Evolutionary conservation across 2,797 vertebrate genomes (phyloP).

Genomic region (Eremophila alpestris): DNA sequence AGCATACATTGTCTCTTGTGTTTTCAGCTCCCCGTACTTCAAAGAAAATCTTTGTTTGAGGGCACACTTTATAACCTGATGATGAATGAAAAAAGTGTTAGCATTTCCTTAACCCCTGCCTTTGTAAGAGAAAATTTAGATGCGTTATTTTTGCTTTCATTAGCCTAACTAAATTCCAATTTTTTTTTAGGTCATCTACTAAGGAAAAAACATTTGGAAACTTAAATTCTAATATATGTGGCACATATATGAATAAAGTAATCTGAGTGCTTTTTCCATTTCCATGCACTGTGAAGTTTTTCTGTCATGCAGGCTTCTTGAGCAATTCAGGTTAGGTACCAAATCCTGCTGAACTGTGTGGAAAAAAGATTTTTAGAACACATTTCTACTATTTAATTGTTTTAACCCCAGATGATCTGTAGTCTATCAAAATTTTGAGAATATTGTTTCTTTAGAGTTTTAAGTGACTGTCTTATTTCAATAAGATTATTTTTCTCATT

Average conservation of each 20-base stretch:
- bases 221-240: not conserved
- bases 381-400: slow-evolving; percentile 58
- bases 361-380: slow-evolving; percentile 53
- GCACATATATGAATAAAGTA: not conserved
- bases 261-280: not conserved
- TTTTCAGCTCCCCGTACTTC: slow-evolving; percentile 38
- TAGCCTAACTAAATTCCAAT: not conserved
- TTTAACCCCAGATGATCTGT: slow-evolving; percentile 64
- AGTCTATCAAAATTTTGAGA: slow-evolving; percentile 71
- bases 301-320: not conserved
- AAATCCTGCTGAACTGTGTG: slow-evolving; percentile 41
- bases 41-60: slow-evolving; percentile 66
- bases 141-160: slow-evolving; percentile 12
- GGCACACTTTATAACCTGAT: slow-evolving; percentile 58
- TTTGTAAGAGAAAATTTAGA: slow-evolving; percentile 16
- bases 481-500: slow-evolving; percentile 82
- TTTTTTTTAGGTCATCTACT: not conserved
- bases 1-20: slow-evolving; percentile 45
- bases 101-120: slow-evolving; percentile 18
- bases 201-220: not conserved
- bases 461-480: slow-evolving; percentile 84
- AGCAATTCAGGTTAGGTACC: slow-evolving; percentile 11
- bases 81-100: slow-evolving; percentile 48
- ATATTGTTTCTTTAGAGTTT: slow-evolving; percentile 79
- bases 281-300: not conserved